phyloP scores from a whole-genome alignment of 1,140 invertebrate genomes.

The Drosophila pallidifrons region DNA sequence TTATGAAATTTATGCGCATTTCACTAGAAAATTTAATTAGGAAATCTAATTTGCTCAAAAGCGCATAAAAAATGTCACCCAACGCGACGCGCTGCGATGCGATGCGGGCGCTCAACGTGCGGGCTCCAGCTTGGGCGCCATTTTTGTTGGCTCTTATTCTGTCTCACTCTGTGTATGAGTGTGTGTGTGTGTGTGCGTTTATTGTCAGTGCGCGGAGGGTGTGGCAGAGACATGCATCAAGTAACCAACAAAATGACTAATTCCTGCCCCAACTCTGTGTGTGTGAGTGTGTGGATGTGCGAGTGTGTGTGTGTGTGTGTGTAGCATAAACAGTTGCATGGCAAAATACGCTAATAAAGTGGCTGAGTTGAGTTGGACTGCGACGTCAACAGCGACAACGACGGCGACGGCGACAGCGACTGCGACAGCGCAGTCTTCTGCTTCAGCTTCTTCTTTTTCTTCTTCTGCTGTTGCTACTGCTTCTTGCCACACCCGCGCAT shows the following conservation, averaged over 20 bases:
- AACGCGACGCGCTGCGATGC: slow-evolving; percentile 8
- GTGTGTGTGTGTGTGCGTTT: slow-evolving; percentile 34
- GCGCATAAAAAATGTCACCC: slow-evolving; percentile 81
- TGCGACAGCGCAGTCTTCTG: slow-evolving; percentile 32
- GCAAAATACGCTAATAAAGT: slow-evolving; percentile 83
- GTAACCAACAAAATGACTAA: slow-evolving; percentile 83
- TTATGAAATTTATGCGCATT: slow-evolving; percentile 84
- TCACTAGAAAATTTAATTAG: slow-evolving; percentile 84
- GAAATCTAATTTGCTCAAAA: slow-evolving; percentile 85
- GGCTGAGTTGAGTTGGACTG: slow-evolving; percentile 65
- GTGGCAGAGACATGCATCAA: slow-evolving; percentile 67
- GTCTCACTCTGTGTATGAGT: slow-evolving; percentile 15
- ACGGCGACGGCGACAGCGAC: slow-evolving; percentile 28
- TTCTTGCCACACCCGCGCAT: not conserved
- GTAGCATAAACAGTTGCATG: slow-evolving; percentile 80
- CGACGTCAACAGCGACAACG: slow-evolving; percentile 28
- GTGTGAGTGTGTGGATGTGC: not conserved
- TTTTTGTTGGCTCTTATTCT: slow-evolving; percentile 52
- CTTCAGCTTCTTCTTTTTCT: not conserved
- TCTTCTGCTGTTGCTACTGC: not conserved
- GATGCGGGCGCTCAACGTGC: slow-evolving; percentile 36
- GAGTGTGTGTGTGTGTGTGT: slow-evolving; percentile 56
- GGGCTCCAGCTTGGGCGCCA: slow-evolving; percentile 46
- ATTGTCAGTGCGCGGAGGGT: slow-evolving; percentile 36
- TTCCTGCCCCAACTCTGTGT: slow-evolving; percentile 53